Evolutionary conservation across 2,888 invertebrate species (phyloP), one percentile per base, ranked within the genome.

Genomic region (Taenaris catops): DNA sequence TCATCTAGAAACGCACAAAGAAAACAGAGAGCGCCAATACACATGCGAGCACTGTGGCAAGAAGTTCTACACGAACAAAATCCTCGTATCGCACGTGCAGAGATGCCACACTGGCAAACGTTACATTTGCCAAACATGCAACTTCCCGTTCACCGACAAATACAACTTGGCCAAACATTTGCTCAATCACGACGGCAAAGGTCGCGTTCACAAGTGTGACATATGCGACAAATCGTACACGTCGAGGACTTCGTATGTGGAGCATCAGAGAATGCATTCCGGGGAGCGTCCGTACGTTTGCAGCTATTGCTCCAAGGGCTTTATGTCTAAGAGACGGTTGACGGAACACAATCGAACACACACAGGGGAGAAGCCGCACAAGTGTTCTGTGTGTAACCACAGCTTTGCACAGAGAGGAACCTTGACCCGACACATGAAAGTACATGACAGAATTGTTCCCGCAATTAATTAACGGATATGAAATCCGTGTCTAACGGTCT

Each of bases 1-100:
- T 6, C 87, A 87, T 44, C 51, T 81, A 25, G 74, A 80, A 53
- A 75, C 73, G 1, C 87, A 87, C 53, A 66, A 70, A 37, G 68
- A 68, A 20, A 69, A 76, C 50, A 58, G 84, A 43, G 73, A 79
- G 34, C 52, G 75, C 2, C 52, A 41, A 4, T 72, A 64, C 46
- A 63, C 74, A 4, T 87, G 87, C 44, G 69, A 76, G 33, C 75
- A 79, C n/a, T 87, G 87, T 35, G 75, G 72, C 1, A 79, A 79
- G 44, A 79, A 79, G 20, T 87, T 81, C 54, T 76, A 62, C 40
- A 79, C 74, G 0, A 75, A 74, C 21, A 63, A 64, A 4, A 66
- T 64, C 12, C 49, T 83, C 3, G 41, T 54, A 0, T 62, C 70
- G 0, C 86, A 86, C 41, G 58, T 70, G 0, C 56, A 68, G 0